Evolutionary conservation across 2,113 vertebrate genomes (phyloP).

Genomic region (Brienomyrus longianalis): DNA sequence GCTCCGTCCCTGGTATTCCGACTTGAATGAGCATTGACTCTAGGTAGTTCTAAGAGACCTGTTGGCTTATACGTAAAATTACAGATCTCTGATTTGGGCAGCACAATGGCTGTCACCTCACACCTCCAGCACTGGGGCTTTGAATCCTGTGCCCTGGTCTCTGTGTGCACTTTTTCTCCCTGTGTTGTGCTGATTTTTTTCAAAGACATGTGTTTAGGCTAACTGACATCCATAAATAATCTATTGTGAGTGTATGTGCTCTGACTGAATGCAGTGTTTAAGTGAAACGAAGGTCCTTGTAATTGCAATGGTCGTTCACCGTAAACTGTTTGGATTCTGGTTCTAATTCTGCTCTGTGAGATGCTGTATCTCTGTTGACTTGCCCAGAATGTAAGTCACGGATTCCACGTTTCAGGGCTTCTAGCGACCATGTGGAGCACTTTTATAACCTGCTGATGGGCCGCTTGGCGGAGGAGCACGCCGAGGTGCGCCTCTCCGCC

Average conservation of each 20-base stretch:
- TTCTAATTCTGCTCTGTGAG: not conserved
- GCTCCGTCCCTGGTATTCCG: not conserved
- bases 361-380: not conserved
- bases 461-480: conserved; percentile 72
- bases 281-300: no score
- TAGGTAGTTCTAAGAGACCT: not conserved
- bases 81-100: not conserved
- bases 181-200: not conserved
- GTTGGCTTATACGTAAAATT: not conserved
- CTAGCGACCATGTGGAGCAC: conserved; percentile 70
- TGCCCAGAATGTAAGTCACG: not conserved
- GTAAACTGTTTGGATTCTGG: not conserved
- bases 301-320: no score
- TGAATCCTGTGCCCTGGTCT: not conserved
- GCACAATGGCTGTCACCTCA: not conserved
- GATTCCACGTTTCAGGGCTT: conserved; percentile 55
- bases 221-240: not conserved
- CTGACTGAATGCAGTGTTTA: not conserved
- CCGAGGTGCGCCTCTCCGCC: conserved; percentile 78
- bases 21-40: not conserved
- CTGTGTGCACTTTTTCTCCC: not conserved
- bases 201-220: not conserved
- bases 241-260: not conserved
- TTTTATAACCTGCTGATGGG: conserved; percentile 72
- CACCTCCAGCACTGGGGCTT: not conserved